phyloP scores from a whole-genome alignment of 2,113 vertebrate species.

The Thalassoma bifasciatum region DNA sequence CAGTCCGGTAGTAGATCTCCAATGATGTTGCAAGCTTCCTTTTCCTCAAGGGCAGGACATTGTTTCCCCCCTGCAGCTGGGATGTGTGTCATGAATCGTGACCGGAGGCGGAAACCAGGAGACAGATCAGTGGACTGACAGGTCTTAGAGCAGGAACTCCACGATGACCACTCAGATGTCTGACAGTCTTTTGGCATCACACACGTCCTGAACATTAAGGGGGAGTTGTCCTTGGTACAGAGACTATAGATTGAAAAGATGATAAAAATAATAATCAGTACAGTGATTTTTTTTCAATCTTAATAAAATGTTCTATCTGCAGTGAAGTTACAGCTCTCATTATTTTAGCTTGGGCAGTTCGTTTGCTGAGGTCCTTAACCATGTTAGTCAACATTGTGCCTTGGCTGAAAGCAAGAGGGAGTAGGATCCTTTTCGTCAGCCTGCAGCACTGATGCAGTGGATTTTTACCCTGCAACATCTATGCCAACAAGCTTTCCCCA shows the following conservation, averaged over 20 bases:
- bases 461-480: too few species aligned
- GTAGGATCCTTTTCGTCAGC: too few species aligned
- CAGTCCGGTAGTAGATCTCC: conserved; percentile 87
- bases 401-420: too few species aligned
- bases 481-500: too few species aligned
- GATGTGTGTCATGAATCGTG: conserved; percentile 81
- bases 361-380: too few species aligned
- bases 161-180: conserved; percentile 88
- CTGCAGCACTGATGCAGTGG: too few species aligned
- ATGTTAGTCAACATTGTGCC: too few species aligned
- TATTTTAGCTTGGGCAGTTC: too few species aligned
- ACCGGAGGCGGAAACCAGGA: conserved; percentile 88
- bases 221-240: conserved; percentile 84
- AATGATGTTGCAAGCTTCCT: conserved; percentile 87
- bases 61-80: conserved; percentile 81
- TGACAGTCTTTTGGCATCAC: conserved; percentile 90
- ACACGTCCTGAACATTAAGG: conserved; percentile 88
- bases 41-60: conserved; percentile 89
- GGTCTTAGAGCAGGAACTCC: conserved; percentile 90
- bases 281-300: too few species aligned
- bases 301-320: too few species aligned
- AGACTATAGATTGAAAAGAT: conserved; percentile 80
- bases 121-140: conserved; percentile 85
- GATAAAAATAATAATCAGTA: neutral
- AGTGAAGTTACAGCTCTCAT: too few species aligned